Conservation (phyloP, 2,888 invertebrate genomes). For the Brachynemurus nebulosus region DNA sequence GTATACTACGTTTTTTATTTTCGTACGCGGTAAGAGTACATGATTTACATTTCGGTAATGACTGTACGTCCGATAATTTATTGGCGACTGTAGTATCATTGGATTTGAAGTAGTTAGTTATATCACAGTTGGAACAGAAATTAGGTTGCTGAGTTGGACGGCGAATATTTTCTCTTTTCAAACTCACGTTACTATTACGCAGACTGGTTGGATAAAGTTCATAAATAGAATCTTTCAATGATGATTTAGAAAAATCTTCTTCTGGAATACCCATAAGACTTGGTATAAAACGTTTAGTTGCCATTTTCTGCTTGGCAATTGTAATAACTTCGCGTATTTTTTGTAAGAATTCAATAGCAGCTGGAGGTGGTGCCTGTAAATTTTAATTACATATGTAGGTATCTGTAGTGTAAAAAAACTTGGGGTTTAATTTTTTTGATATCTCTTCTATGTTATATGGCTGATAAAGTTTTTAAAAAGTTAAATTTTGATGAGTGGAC, state of each 20-base stretch:
- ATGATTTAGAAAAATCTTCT: conserved; percentile 43
- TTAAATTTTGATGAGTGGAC: no score
- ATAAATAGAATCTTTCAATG: conserved; percentile 34
- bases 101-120: conserved; percentile 47
- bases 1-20: conserved; percentile 58
- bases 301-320: conserved; percentile 80
- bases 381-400: no score
- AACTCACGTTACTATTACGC: conserved; percentile 39
- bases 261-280: conserved; percentile 69
- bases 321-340: conserved; percentile 85
- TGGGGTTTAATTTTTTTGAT: no score
- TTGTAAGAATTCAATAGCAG: conserved; percentile 75
- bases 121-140: conserved; percentile 42
- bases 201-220: conserved; percentile 27
- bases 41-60: conserved; percentile 35
- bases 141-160: conserved; percentile 36
- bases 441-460: no score
- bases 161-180: conserved; percentile 47
- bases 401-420: no score
- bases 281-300: conserved; percentile 64
- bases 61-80: neutral
- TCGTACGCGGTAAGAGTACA: conserved; percentile 42
- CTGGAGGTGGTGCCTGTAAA: conserved; percentile 76
- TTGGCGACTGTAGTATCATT: conserved; percentile 23
- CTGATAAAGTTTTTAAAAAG: no score